Conservation (phyloP, 23 tunicate genomes). For the Styela plicata region DNA sequence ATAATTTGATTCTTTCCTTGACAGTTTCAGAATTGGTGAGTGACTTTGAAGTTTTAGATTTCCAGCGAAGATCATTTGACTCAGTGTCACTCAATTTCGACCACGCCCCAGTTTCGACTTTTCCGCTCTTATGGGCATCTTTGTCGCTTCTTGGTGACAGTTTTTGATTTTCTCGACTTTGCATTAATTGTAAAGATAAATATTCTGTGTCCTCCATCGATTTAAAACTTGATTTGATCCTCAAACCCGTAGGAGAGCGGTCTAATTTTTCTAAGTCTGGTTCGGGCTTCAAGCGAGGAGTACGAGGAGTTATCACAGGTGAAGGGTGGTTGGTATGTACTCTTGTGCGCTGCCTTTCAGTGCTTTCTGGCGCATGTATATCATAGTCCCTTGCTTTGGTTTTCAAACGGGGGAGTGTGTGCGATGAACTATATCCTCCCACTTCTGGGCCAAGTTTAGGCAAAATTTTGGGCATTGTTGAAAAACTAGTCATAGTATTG, state of each 20-base stretch:
- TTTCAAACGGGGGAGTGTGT: not conserved
- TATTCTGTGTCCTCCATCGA: slow-evolving; percentile 6
- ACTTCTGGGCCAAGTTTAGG: not conserved
- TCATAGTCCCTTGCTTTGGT: not conserved
- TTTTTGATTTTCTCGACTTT: not conserved
- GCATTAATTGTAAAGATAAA: not conserved
- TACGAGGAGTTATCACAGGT: too few species aligned
- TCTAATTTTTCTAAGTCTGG: not conserved
- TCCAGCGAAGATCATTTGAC: not conserved
- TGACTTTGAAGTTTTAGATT: not conserved
- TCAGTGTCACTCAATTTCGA: not conserved
- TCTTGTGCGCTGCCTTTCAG: too few species aligned
- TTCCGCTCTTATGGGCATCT: not conserved
- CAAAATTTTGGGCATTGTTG: not conserved
- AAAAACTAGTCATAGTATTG: not conserved
- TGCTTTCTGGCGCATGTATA: not conserved
- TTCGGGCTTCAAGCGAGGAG: not conserved
- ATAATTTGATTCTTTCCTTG: slow-evolving; percentile 3
- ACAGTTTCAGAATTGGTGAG: not conserved
- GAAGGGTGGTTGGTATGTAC: too few species aligned
- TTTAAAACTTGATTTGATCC: slow-evolving; percentile 18
- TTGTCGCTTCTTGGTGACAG: too few species aligned
- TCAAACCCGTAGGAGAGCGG: slow-evolving; percentile 2
- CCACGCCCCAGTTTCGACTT: not conserved
- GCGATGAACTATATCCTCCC: not conserved